Evolutionary conservation across 2,888 invertebrate genomes (phyloP), one percentile per base, ranked within the genome.

Genomic region (Lasioglossum oenotherae): DNA sequence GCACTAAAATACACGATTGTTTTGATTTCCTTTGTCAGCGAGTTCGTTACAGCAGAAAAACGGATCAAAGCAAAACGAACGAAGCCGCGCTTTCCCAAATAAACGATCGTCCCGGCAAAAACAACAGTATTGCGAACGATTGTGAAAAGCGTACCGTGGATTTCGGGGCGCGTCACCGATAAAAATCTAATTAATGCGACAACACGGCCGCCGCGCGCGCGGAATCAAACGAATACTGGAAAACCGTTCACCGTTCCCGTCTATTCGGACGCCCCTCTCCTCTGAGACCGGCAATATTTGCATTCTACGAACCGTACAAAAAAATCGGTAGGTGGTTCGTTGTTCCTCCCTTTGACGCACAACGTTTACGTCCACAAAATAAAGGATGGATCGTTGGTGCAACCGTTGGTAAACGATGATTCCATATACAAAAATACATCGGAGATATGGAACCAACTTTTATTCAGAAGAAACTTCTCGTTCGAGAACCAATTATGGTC

Each of bases 291-390:
- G 57, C 57, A 72, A 80, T 60, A 77, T 84, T 81, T 74, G 27
- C 81, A 74, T 84, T 69, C 57, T 38, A 35, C 72, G 27, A 60
- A 74, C 8, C 64, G 44, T n/a, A 4, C 49, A 82, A 74, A 78
- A 78, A 44, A 46, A 78, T 84, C 60, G 49, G 41, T 27, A 16
- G 73, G 35, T 67, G 4, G 31, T 31, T 78, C 69, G 74, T 78
- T 71, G 71, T 44, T 71, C 64, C 44, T 75, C 41, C 78, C 78
- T 75, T 82, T 82, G 81, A 84, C 71, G 69, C 6, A 44, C 53
- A 44, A 44, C 53, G 71, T 82, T 71, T 81, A 73, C 76, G 76
- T 67, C 74, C 77, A 23, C 74, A 74, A 71, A 81, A 71, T 74
- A 57, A 23, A 57, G 41, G 67, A 19, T 6, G 67, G n/a, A 71